Evolutionary conservation across 37 sponge, comb jelly and placozoan species (phyloP).

Genomic region (Theonella swinhoei): DNA sequence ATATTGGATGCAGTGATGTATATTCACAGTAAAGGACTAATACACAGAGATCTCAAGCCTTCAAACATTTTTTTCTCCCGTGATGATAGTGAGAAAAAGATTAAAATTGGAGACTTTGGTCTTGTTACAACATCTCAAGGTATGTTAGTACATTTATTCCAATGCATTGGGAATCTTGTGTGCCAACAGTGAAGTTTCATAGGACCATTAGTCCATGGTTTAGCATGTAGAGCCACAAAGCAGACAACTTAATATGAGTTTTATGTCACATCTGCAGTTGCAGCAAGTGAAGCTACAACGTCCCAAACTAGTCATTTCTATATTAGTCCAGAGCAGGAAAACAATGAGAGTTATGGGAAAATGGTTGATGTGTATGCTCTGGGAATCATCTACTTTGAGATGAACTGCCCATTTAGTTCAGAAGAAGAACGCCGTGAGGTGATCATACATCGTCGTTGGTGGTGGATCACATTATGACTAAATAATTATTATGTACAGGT

Average conservation of each 20-base stretch:
- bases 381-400: no score
- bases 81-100: slow-evolving; percentile 54
- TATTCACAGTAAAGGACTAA: slow-evolving; percentile 67
- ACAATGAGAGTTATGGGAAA: slow-evolving; percentile 21
- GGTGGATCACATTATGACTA: no score
- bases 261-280: not conserved
- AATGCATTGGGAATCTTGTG: not conserved
- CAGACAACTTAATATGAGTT: not conserved
- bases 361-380: slow-evolving; percentile 70
- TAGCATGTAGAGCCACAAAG: not conserved
- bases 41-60: no score
- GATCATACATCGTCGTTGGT: no score
- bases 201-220: not conserved
- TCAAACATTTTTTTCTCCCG: no score
- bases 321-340: slow-evolving; percentile 72
- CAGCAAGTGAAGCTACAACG: not conserved
- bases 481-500: no score
- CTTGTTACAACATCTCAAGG: no score
- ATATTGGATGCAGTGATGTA: slow-evolving; percentile 75
- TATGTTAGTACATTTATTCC: not conserved
- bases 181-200: not conserved
- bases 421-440: not conserved
- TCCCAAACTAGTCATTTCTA: slow-evolving; percentile 43
- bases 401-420: no score
- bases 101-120: slow-evolving; percentile 91